Conservation (phyloP, 2,797 vertebrate species). For the Xerus rutilus region DNA sequence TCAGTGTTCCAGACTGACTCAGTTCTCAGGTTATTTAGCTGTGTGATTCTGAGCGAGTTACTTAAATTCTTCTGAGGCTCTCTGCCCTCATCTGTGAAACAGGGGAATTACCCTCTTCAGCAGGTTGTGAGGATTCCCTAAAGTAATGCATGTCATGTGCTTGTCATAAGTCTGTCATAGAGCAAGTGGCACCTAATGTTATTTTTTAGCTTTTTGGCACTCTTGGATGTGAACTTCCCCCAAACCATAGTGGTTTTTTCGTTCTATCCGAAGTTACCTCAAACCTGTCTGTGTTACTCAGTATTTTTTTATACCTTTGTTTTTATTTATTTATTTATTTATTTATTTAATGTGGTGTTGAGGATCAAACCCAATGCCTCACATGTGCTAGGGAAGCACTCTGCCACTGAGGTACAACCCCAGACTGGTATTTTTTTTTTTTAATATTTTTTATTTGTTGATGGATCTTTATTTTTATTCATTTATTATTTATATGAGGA, state of each 20-base stretch:
- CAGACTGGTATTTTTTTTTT: no score
- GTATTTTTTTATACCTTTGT: not conserved
- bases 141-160: not conserved
- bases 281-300: not conserved
- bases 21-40: not conserved
- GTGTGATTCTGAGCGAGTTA: constrained; percentile 17
- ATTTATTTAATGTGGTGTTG: no score
- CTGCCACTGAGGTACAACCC: no score
- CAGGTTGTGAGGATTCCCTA: not conserved
- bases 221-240: not conserved
- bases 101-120: not conserved
- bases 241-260: not conserved
- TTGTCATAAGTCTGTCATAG: not conserved
- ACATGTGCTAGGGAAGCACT: no score
- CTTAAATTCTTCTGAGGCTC: constrained; percentile 1
- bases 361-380: no score
- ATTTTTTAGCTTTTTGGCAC: not conserved
- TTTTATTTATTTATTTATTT: not conserved
- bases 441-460: not conserved
- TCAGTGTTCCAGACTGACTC: not conserved
- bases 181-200: not conserved
- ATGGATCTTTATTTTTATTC: no score
- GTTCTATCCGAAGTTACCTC: not conserved
- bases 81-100: constrained; percentile 1
- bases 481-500: not conserved